Evolutionary conservation across 2,113 vertebrate genomes (phyloP).

Genomic region (Cromileptes altivelis): DNA sequence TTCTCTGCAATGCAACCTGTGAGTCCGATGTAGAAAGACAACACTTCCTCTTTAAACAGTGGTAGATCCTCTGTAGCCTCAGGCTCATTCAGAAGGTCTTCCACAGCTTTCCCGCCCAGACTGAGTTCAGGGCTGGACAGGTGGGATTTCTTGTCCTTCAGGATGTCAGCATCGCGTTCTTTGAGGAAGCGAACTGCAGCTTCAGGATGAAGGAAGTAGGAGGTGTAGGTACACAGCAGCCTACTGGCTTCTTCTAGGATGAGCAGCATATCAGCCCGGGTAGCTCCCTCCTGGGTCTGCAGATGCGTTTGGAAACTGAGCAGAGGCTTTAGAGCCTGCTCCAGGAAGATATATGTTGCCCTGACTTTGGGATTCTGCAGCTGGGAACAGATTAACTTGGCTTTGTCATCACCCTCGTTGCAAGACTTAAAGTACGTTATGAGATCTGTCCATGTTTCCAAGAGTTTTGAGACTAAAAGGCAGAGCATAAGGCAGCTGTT

Average conservation of each 20-base stretch:
- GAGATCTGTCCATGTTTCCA: conserved; percentile 80
- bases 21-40: conserved; percentile 77
- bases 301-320: conserved; percentile 70
- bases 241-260: conserved; percentile 76
- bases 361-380: conserved; percentile 79
- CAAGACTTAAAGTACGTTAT: conserved; percentile 72
- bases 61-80: conserved; percentile 39
- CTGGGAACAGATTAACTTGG: conserved; percentile 70
- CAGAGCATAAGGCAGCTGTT: conserved; percentile 71
- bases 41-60: conserved; percentile 55
- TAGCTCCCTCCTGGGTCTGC: conserved; percentile 52
- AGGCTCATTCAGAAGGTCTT: conserved; percentile 68
- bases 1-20: conserved; percentile 66
- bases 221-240: conserved; percentile 76
- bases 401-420: conserved; percentile 50
- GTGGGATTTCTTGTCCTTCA: conserved; percentile 65
- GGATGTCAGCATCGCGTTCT: conserved; percentile 66
- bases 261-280: conserved; percentile 60
- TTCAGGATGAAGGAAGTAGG: conserved; percentile 78
- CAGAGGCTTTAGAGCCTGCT: conserved; percentile 78
- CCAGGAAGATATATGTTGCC: conserved; percentile 79
- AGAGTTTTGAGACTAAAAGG: conserved; percentile 66
- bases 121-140: conserved; percentile 61
- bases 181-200: conserved; percentile 73
- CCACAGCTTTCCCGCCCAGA: conserved; percentile 64